These are phyloP conservation scores for Camelus bactrianus DNA, from an alignment of 2,113 vertebrate species.

Conservation along the genomic window DNA sequence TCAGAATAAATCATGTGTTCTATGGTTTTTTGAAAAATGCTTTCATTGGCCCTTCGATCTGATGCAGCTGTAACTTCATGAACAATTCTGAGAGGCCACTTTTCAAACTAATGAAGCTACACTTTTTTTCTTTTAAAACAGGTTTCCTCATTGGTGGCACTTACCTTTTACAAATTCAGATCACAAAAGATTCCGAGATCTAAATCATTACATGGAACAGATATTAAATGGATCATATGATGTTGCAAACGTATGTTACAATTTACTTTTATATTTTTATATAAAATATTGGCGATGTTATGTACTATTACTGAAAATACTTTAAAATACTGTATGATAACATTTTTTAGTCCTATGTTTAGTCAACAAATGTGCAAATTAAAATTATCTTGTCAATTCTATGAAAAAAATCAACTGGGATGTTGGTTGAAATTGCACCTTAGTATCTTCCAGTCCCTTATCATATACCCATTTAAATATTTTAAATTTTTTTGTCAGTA, in stretches of 20 bases:
- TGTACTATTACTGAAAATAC: not conserved
- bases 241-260: slow-evolving; percentile 82
- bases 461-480: not conserved
- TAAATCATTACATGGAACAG: slow-evolving; percentile 92
- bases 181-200: slow-evolving; percentile 86
- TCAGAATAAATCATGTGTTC: not conserved
- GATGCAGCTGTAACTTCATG: not conserved
- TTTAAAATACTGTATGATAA: not conserved
- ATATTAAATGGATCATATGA: slow-evolving; percentile 87
- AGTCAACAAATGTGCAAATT: not conserved
- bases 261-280: slow-evolving; percentile 26
- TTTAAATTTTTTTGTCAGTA: not conserved
- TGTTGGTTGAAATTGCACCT: not conserved
- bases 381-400: not conserved
- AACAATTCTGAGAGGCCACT: not conserved
- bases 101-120: not conserved
- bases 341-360: not conserved
- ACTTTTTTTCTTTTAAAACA: slow-evolving; percentile 77
- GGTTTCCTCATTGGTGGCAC: slow-evolving; percentile 90
- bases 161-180: slow-evolving; percentile 85
- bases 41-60: not conserved
- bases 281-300: not conserved
- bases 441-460: not conserved
- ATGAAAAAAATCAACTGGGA: not conserved
- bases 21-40: not conserved